Evolutionary conservation across 2,113 vertebrate species (phyloP), one percentile per base, ranked within the genome.

Genomic region (Hystrix cristata): DNA sequence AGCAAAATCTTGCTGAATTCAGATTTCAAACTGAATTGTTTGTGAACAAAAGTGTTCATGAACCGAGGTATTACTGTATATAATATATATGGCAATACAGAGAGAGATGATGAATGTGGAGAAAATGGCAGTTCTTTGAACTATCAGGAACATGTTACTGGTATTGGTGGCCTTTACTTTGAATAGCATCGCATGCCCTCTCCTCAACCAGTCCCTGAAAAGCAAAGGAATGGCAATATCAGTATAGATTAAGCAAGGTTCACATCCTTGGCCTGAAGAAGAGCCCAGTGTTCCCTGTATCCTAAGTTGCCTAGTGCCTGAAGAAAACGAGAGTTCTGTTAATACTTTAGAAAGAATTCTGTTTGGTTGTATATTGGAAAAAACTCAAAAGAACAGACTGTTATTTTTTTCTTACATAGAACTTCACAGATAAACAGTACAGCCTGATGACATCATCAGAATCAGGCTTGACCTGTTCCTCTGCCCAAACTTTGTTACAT

Each of bases 51-150:
- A 78, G 46, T 78, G 13, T 51, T 78, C 7, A 51, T 78, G 25
- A 78, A 51, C 74, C 3, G 7, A 78, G 12, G 25, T 78, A 48
- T 51, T 51, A 78, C 23, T 21, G 11, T 8, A 76, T 76, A 29
- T 76, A 76, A 48, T 14, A 8, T 74, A 2, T 46, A 27, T 76
- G 25, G 23, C 14, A 27, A 29, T 29, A 65, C 3, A 29, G n/a
- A 65, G 18, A 87, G 60, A 93, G 76, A 76, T 62, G 31, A n/a
- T 60, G 13, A 96, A 72, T 64, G 7, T 62, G 1, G 18, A 87
- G 31, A 88, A 95, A 95, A 67, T 53, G 1, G 7, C 59, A 72
- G 7, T 38, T 71, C 18, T 64, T 78, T 95, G 57, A 94, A 92
- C 74, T 87, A 67, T 57, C 21, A 74, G 55, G 48, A 8, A 67